These are phyloP conservation scores for Eilema sororculum DNA, from an alignment of 2,888 invertebrate genomes.

Conservation along the genomic window DNA sequence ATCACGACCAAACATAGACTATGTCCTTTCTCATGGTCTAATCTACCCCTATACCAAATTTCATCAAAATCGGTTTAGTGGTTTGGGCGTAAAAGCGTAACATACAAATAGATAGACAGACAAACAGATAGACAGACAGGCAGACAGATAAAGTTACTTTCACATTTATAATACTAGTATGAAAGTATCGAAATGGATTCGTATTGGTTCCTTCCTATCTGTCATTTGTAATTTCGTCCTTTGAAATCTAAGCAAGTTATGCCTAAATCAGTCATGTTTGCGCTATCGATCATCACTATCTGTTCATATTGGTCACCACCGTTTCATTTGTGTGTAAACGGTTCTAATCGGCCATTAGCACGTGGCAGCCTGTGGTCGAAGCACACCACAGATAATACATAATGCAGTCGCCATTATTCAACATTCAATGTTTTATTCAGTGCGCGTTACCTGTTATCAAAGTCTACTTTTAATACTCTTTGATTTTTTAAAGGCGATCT, in stretches of 20 bases:
- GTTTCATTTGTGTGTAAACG: slow-evolving; percentile 43
- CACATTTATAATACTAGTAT: too few species aligned
- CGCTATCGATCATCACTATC: slow-evolving; percentile 18
- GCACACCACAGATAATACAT: slow-evolving; percentile 57
- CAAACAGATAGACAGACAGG: too few species aligned
- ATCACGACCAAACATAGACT: too few species aligned
- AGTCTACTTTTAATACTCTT: slow-evolving; percentile 40
- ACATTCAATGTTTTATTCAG: slow-evolving; percentile 61
- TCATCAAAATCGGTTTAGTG: too few species aligned
- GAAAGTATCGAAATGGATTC: too few species aligned
- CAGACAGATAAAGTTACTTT: too few species aligned
- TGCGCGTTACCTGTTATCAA: slow-evolving; percentile 47
- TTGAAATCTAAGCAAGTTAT: not conserved
- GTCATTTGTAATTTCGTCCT: not conserved
- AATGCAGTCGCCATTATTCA: slow-evolving; percentile 63
- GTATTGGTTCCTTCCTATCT: not conserved
- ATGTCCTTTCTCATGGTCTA: too few species aligned
- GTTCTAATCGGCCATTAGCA: slow-evolving; percentile 45
- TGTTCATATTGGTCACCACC: slow-evolving; percentile 19
- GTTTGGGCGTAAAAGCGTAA: too few species aligned
- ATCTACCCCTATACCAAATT: too few species aligned
- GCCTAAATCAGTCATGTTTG: not conserved
- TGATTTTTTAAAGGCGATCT: slow-evolving; percentile 28
- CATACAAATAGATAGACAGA: too few species aligned
- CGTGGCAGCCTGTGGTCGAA: slow-evolving; percentile 34